Conservation (phyloP, 2,113 vertebrate genomes). For the Harpagus bidentatus region DNA sequence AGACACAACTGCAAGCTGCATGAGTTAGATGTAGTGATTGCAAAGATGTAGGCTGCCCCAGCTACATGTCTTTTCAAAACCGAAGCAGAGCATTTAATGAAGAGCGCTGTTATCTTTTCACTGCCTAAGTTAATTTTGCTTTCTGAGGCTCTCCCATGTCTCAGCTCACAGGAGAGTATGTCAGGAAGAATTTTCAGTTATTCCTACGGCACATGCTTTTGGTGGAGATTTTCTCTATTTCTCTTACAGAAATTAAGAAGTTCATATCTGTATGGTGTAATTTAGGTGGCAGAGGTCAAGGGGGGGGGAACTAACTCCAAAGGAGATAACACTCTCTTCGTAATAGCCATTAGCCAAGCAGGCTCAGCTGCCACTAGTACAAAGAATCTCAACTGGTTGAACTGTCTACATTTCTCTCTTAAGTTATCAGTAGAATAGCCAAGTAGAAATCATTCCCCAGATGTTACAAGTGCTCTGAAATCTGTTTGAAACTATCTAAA, state of each 20-base stretch:
- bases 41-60: background rate
- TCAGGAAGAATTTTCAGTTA: background rate
- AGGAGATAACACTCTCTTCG: background rate
- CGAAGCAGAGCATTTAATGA: background rate
- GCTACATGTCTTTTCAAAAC: background rate
- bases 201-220: background rate
- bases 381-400: background rate
- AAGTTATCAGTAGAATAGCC: slow-evolving; percentile 46
- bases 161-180: background rate
- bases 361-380: background rate
- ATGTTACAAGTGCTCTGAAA: slow-evolving; percentile 33
- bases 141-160: background rate
- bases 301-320: background rate
- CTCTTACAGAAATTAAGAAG: background rate
- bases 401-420: slow-evolving; percentile 7
- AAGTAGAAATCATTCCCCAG: slow-evolving; percentile 44
- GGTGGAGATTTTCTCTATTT: background rate
- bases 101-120: background rate
- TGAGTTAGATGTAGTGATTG: background rate
- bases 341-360: background rate
- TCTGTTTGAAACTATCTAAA: slow-evolving; percentile 50
- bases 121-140: background rate
- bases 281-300: background rate
- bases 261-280: background rate
- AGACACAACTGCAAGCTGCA: background rate